phyloP scores from a whole-genome alignment of 2,888 invertebrate species.

The Athalia circularis region DNA sequence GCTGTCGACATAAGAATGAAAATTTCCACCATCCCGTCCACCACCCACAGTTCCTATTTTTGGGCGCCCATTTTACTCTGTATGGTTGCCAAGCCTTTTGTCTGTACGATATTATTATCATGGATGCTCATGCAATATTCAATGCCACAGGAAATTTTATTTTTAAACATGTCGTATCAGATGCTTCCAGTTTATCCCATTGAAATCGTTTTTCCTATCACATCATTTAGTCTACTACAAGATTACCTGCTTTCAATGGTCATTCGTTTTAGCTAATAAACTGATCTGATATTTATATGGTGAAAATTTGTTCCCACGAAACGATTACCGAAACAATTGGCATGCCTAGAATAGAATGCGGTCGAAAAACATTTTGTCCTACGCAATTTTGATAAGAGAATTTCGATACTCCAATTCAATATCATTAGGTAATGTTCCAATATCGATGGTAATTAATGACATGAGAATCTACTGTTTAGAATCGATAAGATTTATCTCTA shows the following conservation, averaged over 20 bases:
- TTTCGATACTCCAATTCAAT: no score
- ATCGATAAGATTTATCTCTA: slow-evolving; percentile 49
- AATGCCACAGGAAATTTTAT: slow-evolving; percentile 45
- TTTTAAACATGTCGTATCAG: slow-evolving; percentile 18
- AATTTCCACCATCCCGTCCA: slow-evolving; percentile 46
- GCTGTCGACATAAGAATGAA: slow-evolving; percentile 47
- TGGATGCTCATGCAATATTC: slow-evolving; percentile 62
- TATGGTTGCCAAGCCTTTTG: slow-evolving; percentile 54
- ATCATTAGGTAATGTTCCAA: no score
- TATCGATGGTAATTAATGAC: no score
- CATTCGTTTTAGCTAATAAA: no score
- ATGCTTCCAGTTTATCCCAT: slow-evolving; percentile 5
- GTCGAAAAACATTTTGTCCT: no score
- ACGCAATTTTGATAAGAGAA: no score
- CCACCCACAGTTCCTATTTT: slow-evolving; percentile 58
- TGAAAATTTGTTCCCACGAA: no score
- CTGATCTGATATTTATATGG: no score
- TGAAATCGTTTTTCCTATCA: not conserved
- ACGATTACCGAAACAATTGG: no score
- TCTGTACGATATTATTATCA: slow-evolving; percentile 57
- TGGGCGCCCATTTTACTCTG: slow-evolving; percentile 54
- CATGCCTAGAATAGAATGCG: no score
- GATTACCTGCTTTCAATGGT: not conserved
- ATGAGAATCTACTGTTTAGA: not conserved
- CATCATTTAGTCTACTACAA: not conserved